Evolutionary conservation across 1,140 invertebrate genomes (phyloP), one percentile per base, ranked within the genome.

Genomic region (Bradysia coprophila): DNA sequence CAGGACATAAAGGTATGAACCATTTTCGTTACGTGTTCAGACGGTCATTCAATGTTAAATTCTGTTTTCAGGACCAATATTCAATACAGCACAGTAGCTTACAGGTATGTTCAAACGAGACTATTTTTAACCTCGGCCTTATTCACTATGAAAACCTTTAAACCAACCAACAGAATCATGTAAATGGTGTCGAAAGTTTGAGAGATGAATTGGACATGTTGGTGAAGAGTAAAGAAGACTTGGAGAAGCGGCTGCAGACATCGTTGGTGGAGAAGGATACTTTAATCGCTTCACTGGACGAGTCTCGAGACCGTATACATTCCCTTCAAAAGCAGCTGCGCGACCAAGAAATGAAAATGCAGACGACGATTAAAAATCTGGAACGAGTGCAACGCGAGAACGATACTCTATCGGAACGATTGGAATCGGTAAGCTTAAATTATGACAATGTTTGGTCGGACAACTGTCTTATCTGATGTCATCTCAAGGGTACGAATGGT

Each of bases 141-240:
- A n/a, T n/a, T n/a, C n/a, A n/a, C n/a, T n/a, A n/a, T n/a, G n/a
- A n/a, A n/a, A n/a, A n/a, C n/a, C n/a, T n/a, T n/a, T n/a, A n/a
- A n/a, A n/a, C n/a, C n/a, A n/a, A n/a, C n/a, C n/a, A n/a, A 15
- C 64, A 81, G 67, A 86, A 92, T 59, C 89, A 93, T 57, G 78
- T 90, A 41, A 83, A 76, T 54, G 90, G 88, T 57, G 62, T 93
- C 45, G 85, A 91, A 54, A 76, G 86, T 21, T 72, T 94, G 8
- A 73, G 81, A 56, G 82, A 89, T 56, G 89, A 94, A 68, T 75
- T 92, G 45, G 76, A 81, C 49, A 58, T 92, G 44, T 73, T 91
- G 40, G 77, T 74, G 21, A 81, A 86, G 51, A 85, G 88, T 57
- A 85, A 84, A 54, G 68, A 71, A 39, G 89, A 92, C 49, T 60